These are phyloP conservation scores for Oscheius sp. DNA, from an alignment of 1,140 invertebrate species.

Conservation along the genomic window DNA sequence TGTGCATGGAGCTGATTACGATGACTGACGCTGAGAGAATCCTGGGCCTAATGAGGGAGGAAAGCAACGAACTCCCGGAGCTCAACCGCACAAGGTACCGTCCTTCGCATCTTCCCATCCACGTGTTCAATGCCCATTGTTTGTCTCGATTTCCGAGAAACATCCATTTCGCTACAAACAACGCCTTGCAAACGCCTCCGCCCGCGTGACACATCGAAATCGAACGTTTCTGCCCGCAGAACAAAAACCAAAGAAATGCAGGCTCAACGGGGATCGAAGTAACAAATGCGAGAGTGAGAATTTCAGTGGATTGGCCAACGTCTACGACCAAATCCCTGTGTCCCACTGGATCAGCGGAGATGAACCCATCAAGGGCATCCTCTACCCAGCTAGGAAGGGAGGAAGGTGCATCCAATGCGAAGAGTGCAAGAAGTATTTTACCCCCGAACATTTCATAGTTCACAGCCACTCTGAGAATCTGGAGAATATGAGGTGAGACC, in stretches of 20 bases:
- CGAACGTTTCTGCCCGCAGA: too few species aligned
- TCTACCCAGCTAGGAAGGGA: constrained; percentile 6
- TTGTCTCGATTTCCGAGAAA: background rate
- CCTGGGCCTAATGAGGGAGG: background rate
- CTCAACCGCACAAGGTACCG: background rate
- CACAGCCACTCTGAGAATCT: constrained; percentile 5
- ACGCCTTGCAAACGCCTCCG: too few species aligned
- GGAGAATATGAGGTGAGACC: background rate
- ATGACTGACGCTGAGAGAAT: background rate
- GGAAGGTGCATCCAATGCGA: constrained; percentile 23
- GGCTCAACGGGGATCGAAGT: too few species aligned
- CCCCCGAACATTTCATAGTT: constrained; percentile 18
- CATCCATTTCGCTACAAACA: too few species aligned
- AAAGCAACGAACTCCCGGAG: background rate
- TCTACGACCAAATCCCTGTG: constrained; percentile 4
- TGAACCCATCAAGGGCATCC: background rate
- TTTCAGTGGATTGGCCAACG: background rate
- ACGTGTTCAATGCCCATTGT: background rate
- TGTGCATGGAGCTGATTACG: background rate
- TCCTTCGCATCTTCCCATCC: background rate
- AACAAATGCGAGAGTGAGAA: too few species aligned
- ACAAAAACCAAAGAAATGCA: too few species aligned
- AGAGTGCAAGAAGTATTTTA: constrained; percentile 16
- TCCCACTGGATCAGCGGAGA: constrained; percentile 7
- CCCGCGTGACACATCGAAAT: too few species aligned